Base-by-base conservation (phyloP, 2,797 vertebrate species). In the Sphaeramia orbicularis region DNA sequence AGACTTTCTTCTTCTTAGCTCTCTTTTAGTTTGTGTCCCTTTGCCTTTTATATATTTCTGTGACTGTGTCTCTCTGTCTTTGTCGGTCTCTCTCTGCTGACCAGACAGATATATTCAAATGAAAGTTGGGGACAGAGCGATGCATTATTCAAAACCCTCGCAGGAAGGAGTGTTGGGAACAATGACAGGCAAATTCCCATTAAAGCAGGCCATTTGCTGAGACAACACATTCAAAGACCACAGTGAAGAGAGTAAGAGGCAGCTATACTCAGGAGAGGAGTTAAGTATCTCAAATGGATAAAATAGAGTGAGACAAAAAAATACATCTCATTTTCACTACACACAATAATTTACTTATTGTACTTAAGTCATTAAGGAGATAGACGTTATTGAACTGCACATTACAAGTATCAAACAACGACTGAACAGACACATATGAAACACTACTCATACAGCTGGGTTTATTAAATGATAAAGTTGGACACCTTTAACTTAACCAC, bases 71-170 rank as follows among this genome's bases (percentile, higher is more conserved):
- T 38, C 47, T 80, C 66, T 16, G 52, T 74, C 71, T 74, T 77
- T 85, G 72, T 81, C 58, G 64, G 58, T 41, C 65, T 69, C 47
- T 65, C 59, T 77, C 59, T 84, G 69, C 83, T 90, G 81, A 87
- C 82, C 70, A 74, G 52, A 80, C 70, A 82, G 52, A 78, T 74
- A 72, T 71, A 82, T 74, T 82, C 72, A 81, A 83, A 74, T 83
- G 63, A 65, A 62, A 71, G 74, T 62, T 76, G 55, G 86, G 74
- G 72, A 66, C 73, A 78, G 47, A 52, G 52, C 6, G 45, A 41
- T 89, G 76, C 70, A 86, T 89, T 87, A 87, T 87, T 86, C 85
- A 90, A 71, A 71, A 16, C 30, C 58, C 60, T 77, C 52, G 45
- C 54, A 75, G 73, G 43, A 62, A 63, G 7, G 3, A 30, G 51